Evolutionary conservation across 2,113 vertebrate species (phyloP).

Genomic region (Athene cunicularia): DNA sequence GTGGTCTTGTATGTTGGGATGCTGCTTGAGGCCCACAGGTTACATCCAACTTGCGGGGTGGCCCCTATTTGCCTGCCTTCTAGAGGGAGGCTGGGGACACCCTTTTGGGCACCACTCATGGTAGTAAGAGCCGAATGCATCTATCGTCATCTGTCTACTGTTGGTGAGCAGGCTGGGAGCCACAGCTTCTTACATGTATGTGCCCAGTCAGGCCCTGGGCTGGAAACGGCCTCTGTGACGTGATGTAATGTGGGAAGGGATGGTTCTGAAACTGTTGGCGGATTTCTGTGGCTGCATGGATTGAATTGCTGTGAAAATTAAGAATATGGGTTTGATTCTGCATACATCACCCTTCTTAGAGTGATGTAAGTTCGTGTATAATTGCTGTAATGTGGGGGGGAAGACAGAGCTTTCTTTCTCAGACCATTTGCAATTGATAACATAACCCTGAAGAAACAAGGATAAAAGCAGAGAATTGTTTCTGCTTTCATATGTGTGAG

Average conservation of each 20-base stretch:
- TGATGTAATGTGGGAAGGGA: not conserved
- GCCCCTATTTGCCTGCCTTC: not conserved
- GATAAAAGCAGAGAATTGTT: not conserved
- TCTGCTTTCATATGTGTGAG: not conserved
- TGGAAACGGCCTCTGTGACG: not conserved
- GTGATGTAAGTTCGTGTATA: not conserved
- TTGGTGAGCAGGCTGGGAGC: not conserved
- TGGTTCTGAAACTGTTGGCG: not conserved
- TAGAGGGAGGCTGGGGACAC: no score
- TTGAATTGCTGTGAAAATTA: not conserved
- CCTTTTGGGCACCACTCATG: not conserved
- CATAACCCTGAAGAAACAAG: not conserved
- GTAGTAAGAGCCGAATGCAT: not conserved
- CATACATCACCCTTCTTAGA: not conserved
- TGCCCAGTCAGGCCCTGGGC: not conserved
- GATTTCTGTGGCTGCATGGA: not conserved
- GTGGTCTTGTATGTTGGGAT: not conserved
- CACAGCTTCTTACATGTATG: rapidly evolving
- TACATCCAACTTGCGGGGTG: not conserved
- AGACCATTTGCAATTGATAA: not conserved
- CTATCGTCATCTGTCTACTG: rapidly evolving
- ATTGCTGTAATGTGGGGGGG: not conserved
- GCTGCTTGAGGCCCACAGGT: not conserved
- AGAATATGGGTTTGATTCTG: not conserved
- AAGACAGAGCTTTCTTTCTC: not conserved